Evolutionary conservation across 2,797 vertebrate species (phyloP), one percentile per base, ranked within the genome.

Genomic region (Galago senegalensis): DNA sequence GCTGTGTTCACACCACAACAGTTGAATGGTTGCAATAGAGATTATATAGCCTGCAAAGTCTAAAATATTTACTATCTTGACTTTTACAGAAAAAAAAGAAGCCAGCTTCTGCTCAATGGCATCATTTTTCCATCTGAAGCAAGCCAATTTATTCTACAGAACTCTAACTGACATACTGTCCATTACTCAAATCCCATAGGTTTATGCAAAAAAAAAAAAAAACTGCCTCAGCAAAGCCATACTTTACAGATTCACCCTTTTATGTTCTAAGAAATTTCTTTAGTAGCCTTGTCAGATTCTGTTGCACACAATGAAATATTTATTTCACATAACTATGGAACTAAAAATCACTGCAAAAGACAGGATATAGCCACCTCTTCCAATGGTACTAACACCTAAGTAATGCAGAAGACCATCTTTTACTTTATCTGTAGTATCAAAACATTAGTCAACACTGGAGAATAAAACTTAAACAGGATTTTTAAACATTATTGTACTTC

Each of bases 11-110:
- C 31, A 18, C 14, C 18, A 11, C 18, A 56, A 4, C 8, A 12
- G 29, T 34, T 75, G 18, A 56, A 20, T 20, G 40, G 37, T 12
- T 89, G 31, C 31, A 40, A 63, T 17, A 77, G 79, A 79, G 58
- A 40, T 3, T 18, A 31, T 46, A 69, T 23, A 37, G 21, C 37
- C 40, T 49, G 16, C 46, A 63, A 61, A 70, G 58, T 12, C 88
- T 89, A 75, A 93, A 89, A 65, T 70, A 89, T 70, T 86, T 89
- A 80, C 16, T 49, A 46, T 58, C 29, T 63, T 43, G 67, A 34
- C 80, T 63, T 92, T 67, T 53, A 53, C n/a, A 77, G 46, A 58
- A 61, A 86, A 86, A 77, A 60, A 73, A 1, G 5, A 5, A 58
- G 37, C 29, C 53, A 56, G 25, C 20, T 87, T 34, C 75, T 34